Percentiles rank a stretch among this genome's conserved stretches.
These are phyloP conservation scores for Apistogramma diplotaenia DNA, from an alignment of 2,113 vertebrate genomes.

Conservation along the genomic window DNA sequence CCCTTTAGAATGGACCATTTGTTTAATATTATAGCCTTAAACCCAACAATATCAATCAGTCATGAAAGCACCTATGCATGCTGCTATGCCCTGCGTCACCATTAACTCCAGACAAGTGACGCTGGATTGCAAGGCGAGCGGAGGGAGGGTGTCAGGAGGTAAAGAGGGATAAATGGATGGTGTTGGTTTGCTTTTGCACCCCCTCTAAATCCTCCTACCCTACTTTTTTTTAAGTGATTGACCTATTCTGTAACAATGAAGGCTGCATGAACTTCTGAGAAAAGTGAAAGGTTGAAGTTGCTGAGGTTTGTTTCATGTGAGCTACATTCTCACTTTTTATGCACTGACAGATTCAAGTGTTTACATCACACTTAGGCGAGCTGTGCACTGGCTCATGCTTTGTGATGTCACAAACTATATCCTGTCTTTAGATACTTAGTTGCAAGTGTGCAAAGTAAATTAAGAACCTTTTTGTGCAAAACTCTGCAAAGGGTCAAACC, in stretches of 20 bases:
- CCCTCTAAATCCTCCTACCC: neutral
- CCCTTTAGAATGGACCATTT: constrained; percentile 64
- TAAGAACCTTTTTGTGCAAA: neutral
- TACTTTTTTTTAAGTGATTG: neutral
- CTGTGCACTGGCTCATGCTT: neutral
- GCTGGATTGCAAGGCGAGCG: constrained; percentile 16
- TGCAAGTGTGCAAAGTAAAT: neutral
- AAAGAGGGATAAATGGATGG: constrained; percentile 47
- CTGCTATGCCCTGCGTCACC: constrained; percentile 55
- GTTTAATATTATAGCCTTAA: constrained; percentile 72
- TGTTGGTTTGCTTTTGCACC: constrained; percentile 8
- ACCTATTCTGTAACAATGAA: neutral
- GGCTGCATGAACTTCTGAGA: neutral
- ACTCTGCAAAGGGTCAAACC: neutral
- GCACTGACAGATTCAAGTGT: neutral
- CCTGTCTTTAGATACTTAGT: neutral
- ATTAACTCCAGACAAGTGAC: constrained; percentile 60
- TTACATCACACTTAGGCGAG: neutral
- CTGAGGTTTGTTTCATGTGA: neutral
- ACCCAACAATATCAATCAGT: constrained; percentile 73
- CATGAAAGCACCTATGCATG: constrained; percentile 64
- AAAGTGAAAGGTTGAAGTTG: constrained; percentile 5
- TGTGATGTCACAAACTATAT: neutral
- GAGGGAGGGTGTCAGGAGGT: constrained; percentile 16
- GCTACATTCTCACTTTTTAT: neutral